Evolutionary conservation across 1,140 invertebrate genomes (phyloP), one percentile per base, ranked within the genome.

Genomic region (Acromyrmex charruanus): DNA sequence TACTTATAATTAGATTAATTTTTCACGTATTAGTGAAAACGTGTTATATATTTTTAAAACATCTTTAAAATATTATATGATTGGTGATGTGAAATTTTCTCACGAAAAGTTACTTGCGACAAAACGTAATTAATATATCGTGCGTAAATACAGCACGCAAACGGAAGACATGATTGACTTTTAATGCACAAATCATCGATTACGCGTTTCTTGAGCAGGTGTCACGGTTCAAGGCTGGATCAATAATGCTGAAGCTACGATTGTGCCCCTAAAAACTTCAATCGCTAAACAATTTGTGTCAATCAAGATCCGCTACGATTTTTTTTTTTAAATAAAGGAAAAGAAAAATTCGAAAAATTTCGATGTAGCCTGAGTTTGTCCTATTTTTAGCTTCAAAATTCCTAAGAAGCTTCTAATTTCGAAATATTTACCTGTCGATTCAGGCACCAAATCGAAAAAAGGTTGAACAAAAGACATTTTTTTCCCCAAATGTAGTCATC

Each of bases 171-270:
- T 28, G 1, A 75, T 61, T 18, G 69, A 74, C 55, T 51, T 72
- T 59, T 63, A 55, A 80, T 21, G 18, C 12, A 63, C 59, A 66
- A 85, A 87, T 63, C 58, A 31, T 90, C 87, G 68, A 88, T 79
- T 77, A 72, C 49, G 80, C 53, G 53, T 28, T 66, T n/a, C 3
- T 65, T 12, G 59, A 58, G 53, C 74, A 91, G 85, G 77, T 90
- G 89, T 88, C 84, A 80, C 55, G 72, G 86, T 88, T 88, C 79
- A 89, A 89, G 71, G 86, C 58, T 86, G 25, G 68, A 53, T 90
- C 90, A 88, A 89, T 90, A 89, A 77, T 65, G 12, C 16, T 81
- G 31, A 44, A 82, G 55, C 49, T 63, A 77, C 31, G 77, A 3
- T 25, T 86, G 65, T 28, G 10, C n/a, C 58, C 49, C 58, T 39